phyloP scores from a whole-genome alignment of 2,888 invertebrate genomes.

The Scaptomyza cyrtandrae region DNA sequence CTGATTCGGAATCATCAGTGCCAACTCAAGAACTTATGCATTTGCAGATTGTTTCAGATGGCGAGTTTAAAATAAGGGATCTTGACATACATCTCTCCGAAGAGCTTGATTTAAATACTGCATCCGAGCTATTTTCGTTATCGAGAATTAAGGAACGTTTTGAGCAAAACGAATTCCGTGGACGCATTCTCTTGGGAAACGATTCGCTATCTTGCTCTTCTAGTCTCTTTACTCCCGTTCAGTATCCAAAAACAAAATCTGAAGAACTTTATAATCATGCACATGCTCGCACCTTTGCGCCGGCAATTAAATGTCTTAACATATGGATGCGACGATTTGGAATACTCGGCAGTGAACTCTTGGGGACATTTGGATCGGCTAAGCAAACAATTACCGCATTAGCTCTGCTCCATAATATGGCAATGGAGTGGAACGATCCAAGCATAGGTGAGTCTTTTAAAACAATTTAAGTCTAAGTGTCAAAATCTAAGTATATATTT shows the following conservation, averaged over 20 bases:
- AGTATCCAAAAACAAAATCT: conserved; percentile 51
- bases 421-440: conserved; percentile 78
- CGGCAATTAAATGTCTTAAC: conserved; percentile 68
- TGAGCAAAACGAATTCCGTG: conserved; percentile 81
- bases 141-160: conserved; percentile 79
- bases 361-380: conserved; percentile 64
- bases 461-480: background rate
- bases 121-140: conserved; percentile 65
- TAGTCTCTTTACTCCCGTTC: conserved; percentile 74
- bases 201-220: conserved; percentile 66
- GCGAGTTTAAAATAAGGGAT: conserved; percentile 76
- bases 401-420: conserved; percentile 79
- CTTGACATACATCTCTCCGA: conserved; percentile 66
- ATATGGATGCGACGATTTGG: conserved; percentile 71
- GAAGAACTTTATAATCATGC: conserved; percentile 77
- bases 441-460: conserved; percentile 54
- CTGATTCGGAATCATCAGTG: conserved; percentile 12
- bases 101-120: conserved; percentile 43
- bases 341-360: conserved; percentile 64
- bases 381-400: conserved; percentile 77
- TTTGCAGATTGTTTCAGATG: conserved; percentile 77
- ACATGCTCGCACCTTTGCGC: conserved; percentile 67
- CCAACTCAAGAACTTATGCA: conserved; percentile 54
- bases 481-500: background rate
- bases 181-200: conserved; percentile 75